phyloP scores from a whole-genome alignment of 2,888 invertebrate species.

The Leptarthrus brevirostris region DNA sequence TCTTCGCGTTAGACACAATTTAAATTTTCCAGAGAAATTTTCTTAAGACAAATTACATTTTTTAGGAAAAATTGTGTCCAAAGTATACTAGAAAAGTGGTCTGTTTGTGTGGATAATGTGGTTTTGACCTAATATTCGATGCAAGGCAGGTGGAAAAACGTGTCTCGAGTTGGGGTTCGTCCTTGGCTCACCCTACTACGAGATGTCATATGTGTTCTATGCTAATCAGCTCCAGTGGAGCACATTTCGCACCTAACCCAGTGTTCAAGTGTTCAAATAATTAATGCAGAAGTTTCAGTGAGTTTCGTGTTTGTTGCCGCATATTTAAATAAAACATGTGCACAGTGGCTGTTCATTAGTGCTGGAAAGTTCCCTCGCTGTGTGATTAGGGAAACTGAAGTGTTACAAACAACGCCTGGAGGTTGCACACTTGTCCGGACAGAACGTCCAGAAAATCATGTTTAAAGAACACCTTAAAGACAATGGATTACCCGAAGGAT shows the following conservation, averaged over 20 bases:
- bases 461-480: slow-evolving; percentile 10
- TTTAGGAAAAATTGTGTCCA: slow-evolving; percentile 18
- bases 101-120: not conserved
- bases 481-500: slow-evolving; percentile 40
- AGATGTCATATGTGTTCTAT: slow-evolving; percentile 29
- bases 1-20: slow-evolving; percentile 54
- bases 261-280: slow-evolving; percentile 18
- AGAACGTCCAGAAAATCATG: not conserved
- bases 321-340: slow-evolving; percentile 32
- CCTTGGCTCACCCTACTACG: slow-evolving; percentile 12
- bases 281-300: slow-evolving; percentile 26
- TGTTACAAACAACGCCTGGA: not conserved
- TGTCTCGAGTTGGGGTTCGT: not conserved
- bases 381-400: not conserved
- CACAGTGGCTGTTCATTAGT: slow-evolving; percentile 4
- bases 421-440: not conserved
- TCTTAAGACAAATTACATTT: not conserved
- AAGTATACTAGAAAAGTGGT: not conserved
- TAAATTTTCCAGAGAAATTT: slow-evolving; percentile 23
- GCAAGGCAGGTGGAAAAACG: slow-evolving; percentile 9
- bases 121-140: too few species aligned
- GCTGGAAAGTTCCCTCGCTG: not conserved
- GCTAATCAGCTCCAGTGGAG: slow-evolving; percentile 11
- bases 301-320: not conserved
- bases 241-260: slow-evolving; percentile 9